Base-by-base conservation (phyloP, 1,140 invertebrate genomes). In the Drosophila ficusphila region DNA sequence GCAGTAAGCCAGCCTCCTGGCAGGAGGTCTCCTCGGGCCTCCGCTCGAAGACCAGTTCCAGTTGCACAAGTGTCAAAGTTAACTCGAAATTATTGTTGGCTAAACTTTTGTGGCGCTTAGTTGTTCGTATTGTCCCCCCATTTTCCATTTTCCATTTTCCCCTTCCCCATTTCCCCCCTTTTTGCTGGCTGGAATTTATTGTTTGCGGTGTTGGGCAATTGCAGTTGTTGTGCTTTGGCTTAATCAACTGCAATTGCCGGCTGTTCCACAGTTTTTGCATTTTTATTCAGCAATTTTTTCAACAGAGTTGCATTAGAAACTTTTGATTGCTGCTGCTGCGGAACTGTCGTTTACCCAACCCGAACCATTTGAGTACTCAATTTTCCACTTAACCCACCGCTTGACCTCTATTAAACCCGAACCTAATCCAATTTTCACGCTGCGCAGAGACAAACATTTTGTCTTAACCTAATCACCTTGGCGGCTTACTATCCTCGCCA, bases 61-160 rank as follows among this genome's bases (percentile, higher is more conserved):
- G 78, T 86, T 41, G 16, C 39, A 44, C 81, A 86, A 86, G 81
- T 86, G 81, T 86, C 81, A 86, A 86, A 86, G 82, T 86, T 86
- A 86, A 86, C 81, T 88, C 81, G 81, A 86, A 86, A 86, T 86
- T 86, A 86, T 86, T 86, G 81, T 86, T 86, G 81, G 81, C 81
- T 86, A 86, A 86, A 86, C 81, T 86, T 86, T 86, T 86, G 76
- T 88, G 81, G 81, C 82, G 81, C 82, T 86, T 85, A 81, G 81
- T 34, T 60, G 25, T 7, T 8, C 19, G 52, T n/a, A n/a, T n/a
- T n/a, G 34, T 4, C 48, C 16, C 9, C 47, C 49, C 58, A 8
- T 46, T 36, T n/a, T n/a, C n/a, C n/a, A n/a, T n/a, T n/a, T n/a
- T n/a, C n/a, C n/a, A n/a, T n/a, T n/a, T n/a, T n/a, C n/a, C n/a